Percentiles rank a stretch among this genome's conserved stretches.
phyloP scores from a whole-genome alignment of 2,113 vertebrate genomes.

The Thinocorus orbignyianus region DNA sequence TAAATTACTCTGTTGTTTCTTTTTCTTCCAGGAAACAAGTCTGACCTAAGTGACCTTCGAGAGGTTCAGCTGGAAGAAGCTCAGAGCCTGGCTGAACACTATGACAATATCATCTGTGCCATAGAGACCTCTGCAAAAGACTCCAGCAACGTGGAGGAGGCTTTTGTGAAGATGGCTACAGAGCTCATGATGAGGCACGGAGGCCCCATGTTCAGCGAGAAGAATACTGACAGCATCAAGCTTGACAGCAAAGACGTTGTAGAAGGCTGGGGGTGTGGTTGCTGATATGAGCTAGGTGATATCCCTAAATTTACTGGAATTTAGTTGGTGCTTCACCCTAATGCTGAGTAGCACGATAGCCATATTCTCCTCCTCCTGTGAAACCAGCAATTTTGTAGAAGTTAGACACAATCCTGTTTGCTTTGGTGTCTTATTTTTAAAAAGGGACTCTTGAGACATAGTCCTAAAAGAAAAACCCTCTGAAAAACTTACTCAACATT shows the following conservation, averaged over 20 bases:
- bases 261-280: constrained; percentile 84
- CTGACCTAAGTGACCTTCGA: constrained; percentile 80
- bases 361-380: constrained; percentile 55
- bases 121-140: constrained; percentile 89
- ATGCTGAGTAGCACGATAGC: constrained; percentile 60
- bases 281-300: constrained; percentile 73
- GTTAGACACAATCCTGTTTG: constrained; percentile 62
- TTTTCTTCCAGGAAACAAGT: constrained; percentile 83
- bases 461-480: constrained; percentile 2
- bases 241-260: constrained; percentile 85
- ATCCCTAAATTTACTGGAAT: constrained; percentile 41
- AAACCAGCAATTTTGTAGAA: constrained; percentile 65
- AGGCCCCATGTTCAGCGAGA: constrained; percentile 85
- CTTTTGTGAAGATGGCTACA: constrained; percentile 83
- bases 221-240: constrained; percentile 82
- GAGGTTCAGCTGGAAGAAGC: constrained; percentile 83
- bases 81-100: constrained; percentile 78
- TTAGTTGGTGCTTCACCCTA: constrained; percentile 59
- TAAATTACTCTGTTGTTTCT: not conserved
- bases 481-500: not conserved
- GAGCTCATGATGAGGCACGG: constrained; percentile 87
- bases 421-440: constrained; percentile 52
- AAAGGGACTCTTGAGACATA: constrained; percentile 39
- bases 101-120: constrained; percentile 83
- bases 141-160: constrained; percentile 87